phyloP scores from a whole-genome alignment of 1,140 invertebrate species.

The Saxidomus purpurata region DNA sequence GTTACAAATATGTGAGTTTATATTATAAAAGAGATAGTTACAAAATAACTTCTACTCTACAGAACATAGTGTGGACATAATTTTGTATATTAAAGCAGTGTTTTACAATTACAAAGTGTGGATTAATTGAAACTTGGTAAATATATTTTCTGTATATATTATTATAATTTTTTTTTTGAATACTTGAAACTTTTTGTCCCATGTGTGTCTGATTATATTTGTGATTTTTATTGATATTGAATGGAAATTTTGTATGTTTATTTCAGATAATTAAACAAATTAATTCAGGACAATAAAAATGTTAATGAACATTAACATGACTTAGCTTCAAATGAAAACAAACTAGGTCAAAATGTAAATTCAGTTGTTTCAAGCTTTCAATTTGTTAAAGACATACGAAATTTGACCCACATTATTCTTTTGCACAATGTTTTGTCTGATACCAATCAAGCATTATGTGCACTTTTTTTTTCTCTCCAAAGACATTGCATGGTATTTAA shows the following conservation, averaged over 20 bases:
- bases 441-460: neutral
- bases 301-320: too few relatives aligned
- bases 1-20: neutral
- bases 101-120: neutral
- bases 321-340: neutral
- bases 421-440: neutral
- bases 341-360: neutral
- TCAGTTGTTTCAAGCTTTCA: neutral
- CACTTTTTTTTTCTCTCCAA: neutral
- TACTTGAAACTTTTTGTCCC: too few relatives aligned
- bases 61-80: neutral
- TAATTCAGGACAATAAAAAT: too few relatives aligned
- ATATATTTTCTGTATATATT: neutral
- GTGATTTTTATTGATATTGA: too few relatives aligned
- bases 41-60: neutral
- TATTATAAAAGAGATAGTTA: neutral
- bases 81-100: neutral
- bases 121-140: constrained; percentile 2
- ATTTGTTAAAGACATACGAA: neutral
- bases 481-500: neutral
- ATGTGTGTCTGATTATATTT: too few relatives aligned
- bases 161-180: neutral
- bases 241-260: too few relatives aligned
- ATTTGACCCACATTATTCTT: neutral
- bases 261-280: too few relatives aligned